phyloP scores from a whole-genome alignment of 2,888 invertebrate genomes.

The Trissolcus brochymenae region DNA sequence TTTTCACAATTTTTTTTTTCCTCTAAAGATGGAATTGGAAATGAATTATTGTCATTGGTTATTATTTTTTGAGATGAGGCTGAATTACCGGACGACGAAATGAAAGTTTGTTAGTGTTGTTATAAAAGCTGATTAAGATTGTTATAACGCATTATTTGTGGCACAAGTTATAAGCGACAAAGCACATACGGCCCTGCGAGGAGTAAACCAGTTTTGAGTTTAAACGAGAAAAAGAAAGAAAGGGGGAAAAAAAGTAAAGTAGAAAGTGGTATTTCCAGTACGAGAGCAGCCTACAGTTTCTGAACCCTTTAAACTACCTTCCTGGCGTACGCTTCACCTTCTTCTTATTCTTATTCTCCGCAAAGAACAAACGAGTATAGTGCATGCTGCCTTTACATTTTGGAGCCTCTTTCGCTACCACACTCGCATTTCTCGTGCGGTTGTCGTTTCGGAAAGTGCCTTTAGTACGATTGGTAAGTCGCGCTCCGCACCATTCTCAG shows the following conservation, averaged over 20 bases:
- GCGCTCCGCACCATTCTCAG: constrained; percentile 8
- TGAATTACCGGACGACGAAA: no score
- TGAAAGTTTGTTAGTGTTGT: neutral
- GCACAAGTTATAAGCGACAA: constrained; percentile 13
- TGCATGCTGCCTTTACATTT: constrained; percentile 63
- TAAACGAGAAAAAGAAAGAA: constrained; percentile 32
- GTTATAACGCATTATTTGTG: constrained; percentile 24
- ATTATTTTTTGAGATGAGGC: no score
- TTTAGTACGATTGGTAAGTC: constrained; percentile 73
- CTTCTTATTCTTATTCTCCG: constrained; percentile 67
- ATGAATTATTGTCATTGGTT: neutral
- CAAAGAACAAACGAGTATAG: constrained; percentile 61
- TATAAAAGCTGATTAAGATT: constrained; percentile 36
- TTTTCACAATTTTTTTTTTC: neutral
- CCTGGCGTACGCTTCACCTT: constrained; percentile 58
- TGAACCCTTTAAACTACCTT: constrained; percentile 66
- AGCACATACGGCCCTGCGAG: constrained; percentile 54
- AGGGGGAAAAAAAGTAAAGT: constrained; percentile 67
- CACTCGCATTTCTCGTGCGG: constrained; percentile 76
- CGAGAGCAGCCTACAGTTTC: constrained; percentile 69
- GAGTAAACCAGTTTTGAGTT: constrained; percentile 55
- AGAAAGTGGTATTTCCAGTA: constrained; percentile 76
- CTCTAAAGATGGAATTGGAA: neutral
- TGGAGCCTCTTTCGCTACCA: constrained; percentile 67
- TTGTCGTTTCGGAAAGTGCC: constrained; percentile 76